A percentile compares a stretch with the other conserved stretches of the same genome.
These are phyloP conservation scores for Tympanoctomys barrerae DNA, from an alignment of 2,797 vertebrate species.

Conservation along the genomic window DNA sequence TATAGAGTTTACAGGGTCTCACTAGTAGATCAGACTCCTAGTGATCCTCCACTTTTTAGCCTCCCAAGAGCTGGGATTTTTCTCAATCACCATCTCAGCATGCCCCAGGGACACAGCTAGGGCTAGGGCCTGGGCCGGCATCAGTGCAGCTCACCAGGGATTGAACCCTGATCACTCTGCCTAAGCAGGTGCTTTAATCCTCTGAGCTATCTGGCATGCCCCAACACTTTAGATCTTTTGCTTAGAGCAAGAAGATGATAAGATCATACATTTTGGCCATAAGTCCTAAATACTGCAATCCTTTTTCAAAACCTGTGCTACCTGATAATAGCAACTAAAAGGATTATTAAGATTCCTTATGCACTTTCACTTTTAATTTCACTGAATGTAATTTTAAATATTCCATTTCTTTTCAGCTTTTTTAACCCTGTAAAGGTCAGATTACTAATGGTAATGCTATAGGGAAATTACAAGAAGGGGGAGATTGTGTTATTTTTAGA, in stretches of 20 bases:
- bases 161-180: no score
- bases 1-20: no score
- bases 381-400: not conserved
- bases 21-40: no score
- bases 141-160: no score
- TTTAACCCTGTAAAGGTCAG: not conserved
- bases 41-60: no score
- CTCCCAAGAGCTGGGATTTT: no score
- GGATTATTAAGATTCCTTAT: not conserved
- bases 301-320: not conserved
- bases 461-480: not conserved
- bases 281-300: not conserved
- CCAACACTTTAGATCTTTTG: not conserved
- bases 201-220: no score
- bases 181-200: no score
- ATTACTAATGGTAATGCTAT: not conserved
- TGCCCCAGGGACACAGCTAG: no score
- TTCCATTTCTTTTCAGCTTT: not conserved
- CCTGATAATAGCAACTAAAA: not conserved
- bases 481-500: not conserved
- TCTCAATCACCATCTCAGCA: no score
- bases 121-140: no score
- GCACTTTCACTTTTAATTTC: no score
- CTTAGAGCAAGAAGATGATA: not conserved
- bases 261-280: not conserved